Conservation (phyloP, 2,113 vertebrate species). For the Pachypanchax playfairii region DNA sequence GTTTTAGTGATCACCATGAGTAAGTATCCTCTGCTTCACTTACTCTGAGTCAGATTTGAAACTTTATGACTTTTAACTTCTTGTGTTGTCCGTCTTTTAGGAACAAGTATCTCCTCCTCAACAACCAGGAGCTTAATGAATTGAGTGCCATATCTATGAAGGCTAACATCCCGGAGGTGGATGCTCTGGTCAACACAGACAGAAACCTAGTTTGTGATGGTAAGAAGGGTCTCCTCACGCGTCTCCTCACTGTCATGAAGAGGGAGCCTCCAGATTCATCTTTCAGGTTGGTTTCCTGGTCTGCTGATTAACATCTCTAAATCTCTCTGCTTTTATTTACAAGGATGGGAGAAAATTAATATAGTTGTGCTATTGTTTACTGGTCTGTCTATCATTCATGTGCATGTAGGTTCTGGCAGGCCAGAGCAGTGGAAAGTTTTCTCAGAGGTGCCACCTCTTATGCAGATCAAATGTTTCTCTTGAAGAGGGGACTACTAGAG, state of each 20-base stretch:
- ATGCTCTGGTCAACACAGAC: slow-evolving; percentile 96
- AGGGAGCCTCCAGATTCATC: slow-evolving; percentile 96
- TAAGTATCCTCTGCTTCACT: slow-evolving; percentile 73
- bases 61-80: background rate
- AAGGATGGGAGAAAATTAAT: background rate
- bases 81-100: slow-evolving; percentile 74
- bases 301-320: too few relatives aligned
- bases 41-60: background rate
- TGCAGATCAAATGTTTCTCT: slow-evolving; percentile 98
- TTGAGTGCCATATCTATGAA: slow-evolving; percentile 96
- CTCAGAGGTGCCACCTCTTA: slow-evolving; percentile 96
- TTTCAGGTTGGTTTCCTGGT: slow-evolving; percentile 92
- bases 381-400: slow-evolving; percentile 3
- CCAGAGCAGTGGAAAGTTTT: slow-evolving; percentile 97
- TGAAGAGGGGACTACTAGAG: slow-evolving; percentile 96
- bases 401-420: slow-evolving; percentile 93
- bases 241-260: slow-evolving; percentile 97
- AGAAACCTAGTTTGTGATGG: slow-evolving; percentile 96
- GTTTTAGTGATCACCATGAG: slow-evolving; percentile 99
- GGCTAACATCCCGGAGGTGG: slow-evolving; percentile 97
- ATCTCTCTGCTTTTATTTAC: too few relatives aligned
- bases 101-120: slow-evolving; percentile 97
- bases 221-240: slow-evolving; percentile 93
- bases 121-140: slow-evolving; percentile 95
- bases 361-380: slow-evolving; percentile 10